Base-by-base conservation (phyloP, 2,113 vertebrate species). In the Labeo rohita region DNA sequence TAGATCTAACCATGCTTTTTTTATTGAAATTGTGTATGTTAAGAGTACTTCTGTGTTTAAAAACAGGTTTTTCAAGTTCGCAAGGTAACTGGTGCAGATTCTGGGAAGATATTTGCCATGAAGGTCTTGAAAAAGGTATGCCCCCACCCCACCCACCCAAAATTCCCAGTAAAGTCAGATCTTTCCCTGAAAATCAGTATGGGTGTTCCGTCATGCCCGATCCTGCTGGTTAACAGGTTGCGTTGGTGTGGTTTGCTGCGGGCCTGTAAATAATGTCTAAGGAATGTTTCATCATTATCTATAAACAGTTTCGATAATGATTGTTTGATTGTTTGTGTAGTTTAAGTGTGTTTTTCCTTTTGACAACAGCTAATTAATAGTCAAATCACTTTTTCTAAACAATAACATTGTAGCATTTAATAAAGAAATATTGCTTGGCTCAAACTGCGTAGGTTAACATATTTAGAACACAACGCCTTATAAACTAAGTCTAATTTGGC, bases 101-200 rank as follows among this genome's bases (percentile, higher is more conserved):
- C 96, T 2, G 96, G 97, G 90, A 98, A 98, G 90, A 98, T 99
- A 92, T 99, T 98, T 95, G 98, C 97, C 59, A 99, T 99, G 97
- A 99, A 99, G 88, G 97, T 99, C 89, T 95, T 99, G 89, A 99
- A 99, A 95, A 99, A 99, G 97, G 97, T 99, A 93, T 7, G 3
- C n/a, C 18, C 13, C 6, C 28, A n/a, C 28, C 28, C 28, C 28
- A 28, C 28, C 28, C 28, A 28, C 56, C 39, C 8, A 45, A 59
- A 43, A 34, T 34, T 68, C 39, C 18, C n/a, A 21, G 0, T 39
- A 72, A 9, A 59, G 3, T 5, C 28, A 16, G 28, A 28, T 28
- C 61, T n/a, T 49, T 82, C n/a, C 8, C 23, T 49, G 75, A 89
- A 92, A 16, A n/a, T 4, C 4, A 54, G 49, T 13, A 16, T 18